These are phyloP conservation scores for Zenarchopterus dispar DNA, from an alignment of 2,797 vertebrate species.

Conservation along the genomic window DNA sequence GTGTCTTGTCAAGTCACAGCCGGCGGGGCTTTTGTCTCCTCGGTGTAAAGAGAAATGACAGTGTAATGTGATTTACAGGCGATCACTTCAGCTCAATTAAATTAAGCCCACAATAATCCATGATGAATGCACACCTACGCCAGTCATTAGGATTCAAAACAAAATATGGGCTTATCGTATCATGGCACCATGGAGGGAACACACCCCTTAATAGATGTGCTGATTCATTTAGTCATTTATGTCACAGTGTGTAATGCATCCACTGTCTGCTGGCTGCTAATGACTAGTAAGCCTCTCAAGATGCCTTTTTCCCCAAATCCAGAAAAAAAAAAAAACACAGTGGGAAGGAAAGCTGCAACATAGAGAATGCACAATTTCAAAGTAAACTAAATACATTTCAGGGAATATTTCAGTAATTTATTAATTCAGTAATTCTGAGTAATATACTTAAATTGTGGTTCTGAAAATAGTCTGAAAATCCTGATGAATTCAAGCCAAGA, in stretches of 20 bases:
- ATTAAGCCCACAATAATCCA: slow-evolving; percentile 83
- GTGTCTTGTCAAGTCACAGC: slow-evolving; percentile 75
- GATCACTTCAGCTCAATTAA: slow-evolving; percentile 83
- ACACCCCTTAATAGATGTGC: slow-evolving; percentile 82
- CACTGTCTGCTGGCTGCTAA: slow-evolving; percentile 75
- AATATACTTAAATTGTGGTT: not conserved
- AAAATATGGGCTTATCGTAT: slow-evolving; percentile 82
- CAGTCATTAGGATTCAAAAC: slow-evolving; percentile 84
- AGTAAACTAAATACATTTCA: slow-evolving; percentile 3
- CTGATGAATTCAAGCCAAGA: not conserved
- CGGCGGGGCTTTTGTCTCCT: slow-evolving; percentile 76
- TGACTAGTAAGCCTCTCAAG: slow-evolving; percentile 72
- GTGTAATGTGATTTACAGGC: slow-evolving; percentile 85
- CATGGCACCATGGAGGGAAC: slow-evolving; percentile 73
- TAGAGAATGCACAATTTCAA: slow-evolving; percentile 25
- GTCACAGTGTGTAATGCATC: slow-evolving; percentile 76
- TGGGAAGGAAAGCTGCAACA: slow-evolving; percentile 49
- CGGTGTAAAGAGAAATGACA: slow-evolving; percentile 83
- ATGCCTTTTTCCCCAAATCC: slow-evolving; percentile 51
- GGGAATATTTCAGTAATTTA: slow-evolving; percentile 17
- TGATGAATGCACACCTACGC: slow-evolving; percentile 85
- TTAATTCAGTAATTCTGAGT: no score
- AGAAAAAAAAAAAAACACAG: slow-evolving; percentile 34
- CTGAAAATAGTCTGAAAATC: slow-evolving; percentile 9
- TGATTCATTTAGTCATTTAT: slow-evolving; percentile 81